These are phyloP conservation scores for Pollenia angustigena DNA, from an alignment of 2,888 invertebrate genomes.

Conservation along the genomic window DNA sequence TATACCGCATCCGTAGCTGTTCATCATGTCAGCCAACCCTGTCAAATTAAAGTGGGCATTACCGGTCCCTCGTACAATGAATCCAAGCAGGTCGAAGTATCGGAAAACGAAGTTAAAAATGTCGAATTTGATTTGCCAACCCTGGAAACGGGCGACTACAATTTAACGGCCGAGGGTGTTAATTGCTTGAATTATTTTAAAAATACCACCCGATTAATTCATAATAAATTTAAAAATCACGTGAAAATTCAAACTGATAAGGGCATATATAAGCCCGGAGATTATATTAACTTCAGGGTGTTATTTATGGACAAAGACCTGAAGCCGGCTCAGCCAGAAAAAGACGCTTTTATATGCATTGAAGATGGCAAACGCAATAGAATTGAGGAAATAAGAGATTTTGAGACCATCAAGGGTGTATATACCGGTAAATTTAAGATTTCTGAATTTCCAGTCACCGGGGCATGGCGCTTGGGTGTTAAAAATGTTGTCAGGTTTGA, in stretches of 20 bases:
- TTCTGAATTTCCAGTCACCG: too few species aligned
- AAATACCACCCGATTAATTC: slow-evolving; percentile 89
- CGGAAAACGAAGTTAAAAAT: slow-evolving; percentile 76
- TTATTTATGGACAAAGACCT: slow-evolving; percentile 88
- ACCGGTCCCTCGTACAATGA: slow-evolving; percentile 79
- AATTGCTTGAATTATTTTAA: slow-evolving; percentile 88
- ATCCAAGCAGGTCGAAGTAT: slow-evolving; percentile 76
- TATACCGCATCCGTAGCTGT: slow-evolving; percentile 91
- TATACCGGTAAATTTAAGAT: too few species aligned
- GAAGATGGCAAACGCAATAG: slow-evolving; percentile 90
- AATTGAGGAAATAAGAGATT: too few species aligned
- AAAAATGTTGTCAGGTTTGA: too few species aligned
- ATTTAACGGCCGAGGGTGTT: slow-evolving; percentile 89
- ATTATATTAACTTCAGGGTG: slow-evolving; percentile 89
- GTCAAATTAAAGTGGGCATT: slow-evolving; percentile 78
- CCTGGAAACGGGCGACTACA: slow-evolving; percentile 87
- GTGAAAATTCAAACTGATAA: slow-evolving; percentile 96
- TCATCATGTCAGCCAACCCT: slow-evolving; percentile 80
- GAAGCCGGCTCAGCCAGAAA: slow-evolving; percentile 87
- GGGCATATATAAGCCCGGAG: slow-evolving; percentile 94
- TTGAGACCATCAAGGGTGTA: too few species aligned
- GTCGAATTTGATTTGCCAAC: slow-evolving; percentile 78
- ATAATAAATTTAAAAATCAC: slow-evolving; percentile 83
- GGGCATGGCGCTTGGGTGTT: too few species aligned
- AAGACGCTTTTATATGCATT: slow-evolving; percentile 87